These are phyloP conservation scores for Pollenia amentaria DNA, from an alignment of 2,888 invertebrate genomes.

Conservation along the genomic window DNA sequence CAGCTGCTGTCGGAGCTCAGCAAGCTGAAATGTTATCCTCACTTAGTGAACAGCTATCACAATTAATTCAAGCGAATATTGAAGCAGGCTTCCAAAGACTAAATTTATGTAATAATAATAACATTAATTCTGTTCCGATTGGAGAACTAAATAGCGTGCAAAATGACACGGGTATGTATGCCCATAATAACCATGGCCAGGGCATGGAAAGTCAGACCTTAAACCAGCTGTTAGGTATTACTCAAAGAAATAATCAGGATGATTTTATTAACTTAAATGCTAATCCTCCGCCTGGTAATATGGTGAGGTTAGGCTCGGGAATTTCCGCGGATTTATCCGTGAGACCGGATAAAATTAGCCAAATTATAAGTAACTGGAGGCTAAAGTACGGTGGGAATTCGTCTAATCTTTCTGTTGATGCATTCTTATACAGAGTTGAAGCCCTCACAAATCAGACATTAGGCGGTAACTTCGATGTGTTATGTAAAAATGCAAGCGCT, in stretches of 20 bases:
- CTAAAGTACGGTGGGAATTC: slow-evolving; percentile 34
- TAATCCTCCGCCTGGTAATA: background rate
- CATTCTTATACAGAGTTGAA: slow-evolving; percentile 57
- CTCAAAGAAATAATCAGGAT: background rate
- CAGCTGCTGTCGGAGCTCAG: slow-evolving; percentile 25
- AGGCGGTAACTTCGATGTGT: slow-evolving; percentile 33
- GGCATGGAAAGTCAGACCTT: slow-evolving; percentile 1
- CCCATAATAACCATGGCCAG: background rate
- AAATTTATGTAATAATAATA: background rate
- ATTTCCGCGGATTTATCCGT: background rate
- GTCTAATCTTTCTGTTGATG: slow-evolving; percentile 39
- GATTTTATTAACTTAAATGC: background rate
- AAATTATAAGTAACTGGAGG: slow-evolving; percentile 57
- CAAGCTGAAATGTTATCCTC: slow-evolving; percentile 21
- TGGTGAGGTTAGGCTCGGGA: background rate
- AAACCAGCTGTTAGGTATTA: slow-evolving; percentile 6
- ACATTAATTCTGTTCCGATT: background rate
- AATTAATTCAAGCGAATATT: slow-evolving; percentile 1
- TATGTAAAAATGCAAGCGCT: slow-evolving; percentile 40
- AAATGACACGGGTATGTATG: background rate
- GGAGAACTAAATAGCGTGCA: background rate
- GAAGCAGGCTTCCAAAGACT: slow-evolving; percentile 11
- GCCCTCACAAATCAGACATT: slow-evolving; percentile 37
- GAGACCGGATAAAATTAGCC: slow-evolving; percentile 32
- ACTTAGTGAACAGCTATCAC: background rate